phyloP scores from a whole-genome alignment of 2,797 vertebrate species.

The Taenioides sp. region DNA sequence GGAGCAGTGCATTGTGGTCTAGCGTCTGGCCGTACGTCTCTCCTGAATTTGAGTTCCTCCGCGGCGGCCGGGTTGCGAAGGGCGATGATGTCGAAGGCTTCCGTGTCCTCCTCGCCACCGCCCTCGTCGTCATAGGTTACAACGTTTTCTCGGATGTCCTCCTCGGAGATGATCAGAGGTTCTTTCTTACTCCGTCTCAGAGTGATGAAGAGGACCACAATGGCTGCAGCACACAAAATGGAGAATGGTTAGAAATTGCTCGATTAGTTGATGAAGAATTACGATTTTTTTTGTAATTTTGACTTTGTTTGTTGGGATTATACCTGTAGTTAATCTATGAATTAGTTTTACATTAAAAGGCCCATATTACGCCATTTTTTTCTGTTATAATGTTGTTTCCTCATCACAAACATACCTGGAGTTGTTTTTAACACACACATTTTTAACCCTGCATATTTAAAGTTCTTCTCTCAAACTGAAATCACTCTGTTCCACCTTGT shows the following conservation, averaged over 20 bases:
- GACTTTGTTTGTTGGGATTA: too few species aligned
- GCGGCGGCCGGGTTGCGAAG: conserved; percentile 91
- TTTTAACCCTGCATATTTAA: too few species aligned
- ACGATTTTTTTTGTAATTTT: too few species aligned
- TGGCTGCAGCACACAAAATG: conserved; percentile 74
- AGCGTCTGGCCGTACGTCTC: conserved; percentile 88
- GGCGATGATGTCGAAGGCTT: conserved; percentile 96
- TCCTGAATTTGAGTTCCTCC: conserved; percentile 90
- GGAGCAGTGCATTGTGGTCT: conserved; percentile 61
- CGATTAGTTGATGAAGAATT: not conserved
- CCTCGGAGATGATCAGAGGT: conserved; percentile 94
- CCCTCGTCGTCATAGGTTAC: conserved; percentile 98
- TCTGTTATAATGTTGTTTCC: too few species aligned
- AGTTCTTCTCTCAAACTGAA: too few species aligned
- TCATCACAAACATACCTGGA: too few species aligned
- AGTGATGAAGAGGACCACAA: conserved; percentile 95
- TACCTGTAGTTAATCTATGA: too few species aligned
- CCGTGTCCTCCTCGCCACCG: conserved; percentile 95
- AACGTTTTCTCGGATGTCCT: conserved; percentile 95
- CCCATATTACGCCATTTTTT: too few species aligned
- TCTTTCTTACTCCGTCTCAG: conserved; percentile 93
- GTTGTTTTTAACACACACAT: too few species aligned
- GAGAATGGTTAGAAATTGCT: not conserved
- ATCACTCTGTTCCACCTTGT: too few species aligned
- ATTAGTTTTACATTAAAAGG: too few species aligned